Evolutionary conservation across 2,797 vertebrate genomes (phyloP).

Genomic region (Centroberyx gerrardi): DNA sequence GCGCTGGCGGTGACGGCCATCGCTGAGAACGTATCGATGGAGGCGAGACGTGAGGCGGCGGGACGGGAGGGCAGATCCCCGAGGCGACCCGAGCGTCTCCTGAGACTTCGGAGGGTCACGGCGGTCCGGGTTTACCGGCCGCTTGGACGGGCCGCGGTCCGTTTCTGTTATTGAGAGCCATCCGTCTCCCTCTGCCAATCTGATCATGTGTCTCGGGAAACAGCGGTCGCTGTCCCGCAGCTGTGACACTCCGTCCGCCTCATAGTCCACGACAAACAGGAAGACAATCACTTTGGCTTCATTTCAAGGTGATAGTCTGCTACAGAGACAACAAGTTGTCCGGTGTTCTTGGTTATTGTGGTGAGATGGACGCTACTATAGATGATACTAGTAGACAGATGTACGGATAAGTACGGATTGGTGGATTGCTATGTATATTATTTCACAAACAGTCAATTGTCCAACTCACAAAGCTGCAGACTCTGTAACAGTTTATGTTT

Average conservation of each 20-base stretch:
- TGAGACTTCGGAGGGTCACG: slow-evolving; percentile 42
- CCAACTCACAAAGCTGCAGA: too few relatives aligned
- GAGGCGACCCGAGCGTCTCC: slow-evolving; percentile 53
- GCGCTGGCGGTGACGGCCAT: slow-evolving; percentile 60
- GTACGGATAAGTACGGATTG: too few relatives aligned
- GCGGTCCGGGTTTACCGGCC: slow-evolving; percentile 22
- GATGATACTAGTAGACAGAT: too few relatives aligned
- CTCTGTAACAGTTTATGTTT: too few relatives aligned
- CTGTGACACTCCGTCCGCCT: slow-evolving; percentile 41
- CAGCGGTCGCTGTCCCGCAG: background rate
- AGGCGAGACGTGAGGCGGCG: slow-evolving; percentile 27
- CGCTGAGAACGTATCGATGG: slow-evolving; percentile 60
- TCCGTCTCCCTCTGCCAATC: slow-evolving; percentile 30
- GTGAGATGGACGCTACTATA: background rate
- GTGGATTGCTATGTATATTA: too few relatives aligned
- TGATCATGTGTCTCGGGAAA: slow-evolving; percentile 27
- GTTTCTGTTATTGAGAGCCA: slow-evolving; percentile 51
- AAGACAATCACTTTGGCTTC: slow-evolving; percentile 44
- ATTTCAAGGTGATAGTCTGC: slow-evolving; percentile 36
- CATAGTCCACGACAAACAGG: slow-evolving; percentile 28
- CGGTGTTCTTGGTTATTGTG: slow-evolving; percentile 50
- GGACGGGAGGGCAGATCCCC: slow-evolving; percentile 42
- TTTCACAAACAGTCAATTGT: too few relatives aligned
- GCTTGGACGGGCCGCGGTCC: background rate
- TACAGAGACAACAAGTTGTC: slow-evolving; percentile 42